These are phyloP conservation scores for Drosophila nigricruria DNA, from an alignment of 2,888 invertebrate genomes.

Conservation along the genomic window DNA sequence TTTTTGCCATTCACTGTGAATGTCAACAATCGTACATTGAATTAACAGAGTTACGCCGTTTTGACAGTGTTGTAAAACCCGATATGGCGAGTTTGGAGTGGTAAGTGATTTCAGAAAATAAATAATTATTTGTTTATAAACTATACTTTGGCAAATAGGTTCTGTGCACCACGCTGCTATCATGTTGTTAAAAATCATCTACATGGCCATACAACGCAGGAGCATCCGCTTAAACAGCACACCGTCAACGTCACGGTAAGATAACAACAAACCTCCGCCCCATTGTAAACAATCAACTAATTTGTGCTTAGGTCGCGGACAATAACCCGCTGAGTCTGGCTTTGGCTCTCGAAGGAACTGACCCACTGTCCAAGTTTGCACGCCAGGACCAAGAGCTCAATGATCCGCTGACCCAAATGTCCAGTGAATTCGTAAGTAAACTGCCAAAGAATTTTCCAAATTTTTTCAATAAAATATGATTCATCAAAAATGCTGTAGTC, in stretches of 20 bases:
- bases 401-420: conserved; percentile 89
- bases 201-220: conserved; percentile 82
- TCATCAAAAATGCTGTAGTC: conserved; percentile 39
- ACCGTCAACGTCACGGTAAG: conserved; percentile 84
- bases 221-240: conserved; percentile 88
- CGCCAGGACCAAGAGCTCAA: conserved; percentile 86
- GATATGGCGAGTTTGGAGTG: conserved; percentile 70
- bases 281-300: conserved; percentile 1
- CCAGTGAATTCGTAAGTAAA: conserved; percentile 83
- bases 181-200: conserved; percentile 75
- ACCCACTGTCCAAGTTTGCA: conserved; percentile 91
- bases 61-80: conserved; percentile 23
- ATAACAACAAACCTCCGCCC: conserved; percentile 7
- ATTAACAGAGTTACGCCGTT: conserved; percentile 9
- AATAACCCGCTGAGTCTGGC: conserved; percentile 83
- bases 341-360: conserved; percentile 88
- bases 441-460: background rate
- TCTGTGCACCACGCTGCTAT: conserved; percentile 80
- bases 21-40: conserved; percentile 14
- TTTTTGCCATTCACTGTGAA: conserved; percentile 45
- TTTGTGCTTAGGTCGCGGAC: conserved; percentile 86
- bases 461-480: background rate
- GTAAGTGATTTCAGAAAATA: conserved; percentile 50
- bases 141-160: conserved; percentile 60
- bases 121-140: conserved; percentile 38